Conservation (phyloP, 2,113 vertebrate species). For the Baryphthengus martii region DNA sequence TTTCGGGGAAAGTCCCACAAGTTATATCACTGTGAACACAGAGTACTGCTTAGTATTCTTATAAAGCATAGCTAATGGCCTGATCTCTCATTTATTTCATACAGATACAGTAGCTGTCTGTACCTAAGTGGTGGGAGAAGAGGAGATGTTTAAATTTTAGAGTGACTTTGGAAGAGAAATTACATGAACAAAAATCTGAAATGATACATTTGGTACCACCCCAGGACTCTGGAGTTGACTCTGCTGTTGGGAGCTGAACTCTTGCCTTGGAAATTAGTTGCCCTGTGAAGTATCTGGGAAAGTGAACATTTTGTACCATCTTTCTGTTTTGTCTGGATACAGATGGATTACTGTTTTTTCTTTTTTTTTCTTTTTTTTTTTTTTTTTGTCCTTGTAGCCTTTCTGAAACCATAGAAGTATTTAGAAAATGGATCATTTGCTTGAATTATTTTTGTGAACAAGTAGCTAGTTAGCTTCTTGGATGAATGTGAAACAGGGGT, state of each 20-base stretch:
- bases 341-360: neutral
- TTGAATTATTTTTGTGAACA: neutral
- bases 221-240: neutral
- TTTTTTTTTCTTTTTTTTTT: accelerated
- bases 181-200: neutral
- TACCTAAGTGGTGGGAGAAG: neutral
- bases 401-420: neutral
- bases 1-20: neutral
- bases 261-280: neutral
- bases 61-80: neutral
- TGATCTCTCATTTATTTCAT: neutral
- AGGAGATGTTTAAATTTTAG: neutral
- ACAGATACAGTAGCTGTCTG: neutral
- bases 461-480: neutral
- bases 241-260: neutral
- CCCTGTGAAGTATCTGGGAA: neutral
- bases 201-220: neutral
- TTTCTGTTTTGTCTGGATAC: neutral
- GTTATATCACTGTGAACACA: neutral
- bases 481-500: neutral
- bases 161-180: neutral
- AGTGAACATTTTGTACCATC: neutral
- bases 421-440: neutral
- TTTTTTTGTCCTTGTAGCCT: neutral
- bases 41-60: neutral